These are phyloP conservation scores for Dicranocentrus wangi DNA, from an alignment of 2,888 invertebrate genomes.

Conservation along the genomic window DNA sequence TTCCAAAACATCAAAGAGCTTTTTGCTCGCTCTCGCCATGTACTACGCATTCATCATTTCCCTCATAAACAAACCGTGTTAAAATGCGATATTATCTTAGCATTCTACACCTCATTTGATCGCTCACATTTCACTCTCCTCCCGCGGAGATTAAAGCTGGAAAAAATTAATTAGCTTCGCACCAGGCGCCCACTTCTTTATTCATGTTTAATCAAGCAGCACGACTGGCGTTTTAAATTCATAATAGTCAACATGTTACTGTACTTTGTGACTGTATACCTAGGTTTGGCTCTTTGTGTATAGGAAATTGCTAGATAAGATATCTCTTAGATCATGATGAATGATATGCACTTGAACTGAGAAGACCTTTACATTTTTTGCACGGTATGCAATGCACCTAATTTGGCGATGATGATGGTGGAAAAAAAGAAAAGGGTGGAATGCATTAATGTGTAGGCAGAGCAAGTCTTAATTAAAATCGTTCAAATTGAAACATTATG, in stretches of 20 bases:
- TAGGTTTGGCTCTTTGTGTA: too few relatives aligned
- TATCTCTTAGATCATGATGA: too few relatives aligned
- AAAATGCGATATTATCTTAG: constrained; percentile 35
- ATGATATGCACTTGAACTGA: too few relatives aligned
- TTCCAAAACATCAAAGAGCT: background rate
- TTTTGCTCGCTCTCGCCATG: constrained; percentile 18
- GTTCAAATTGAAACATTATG: background rate
- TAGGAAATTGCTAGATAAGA: too few relatives aligned
- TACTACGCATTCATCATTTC: background rate
- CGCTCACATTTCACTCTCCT: constrained; percentile 20
- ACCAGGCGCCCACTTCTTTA: constrained; percentile 38
- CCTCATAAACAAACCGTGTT: constrained; percentile 22
- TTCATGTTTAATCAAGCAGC: constrained; percentile 6
- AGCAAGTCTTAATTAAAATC: background rate
- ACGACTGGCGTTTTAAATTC: background rate
- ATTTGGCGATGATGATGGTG: background rate
- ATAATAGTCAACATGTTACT: too few relatives aligned
- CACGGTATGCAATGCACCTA: too few relatives aligned
- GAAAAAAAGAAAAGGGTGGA: too few relatives aligned
- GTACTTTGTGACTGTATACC: too few relatives aligned
- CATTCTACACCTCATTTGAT: constrained; percentile 25
- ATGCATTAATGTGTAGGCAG: background rate
- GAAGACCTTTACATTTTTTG: too few relatives aligned
- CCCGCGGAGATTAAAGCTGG: constrained; percentile 34
- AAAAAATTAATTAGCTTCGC: constrained; percentile 61